Conservation (phyloP, 2,797 vertebrate genomes). For the Nyctalus aviator region DNA sequence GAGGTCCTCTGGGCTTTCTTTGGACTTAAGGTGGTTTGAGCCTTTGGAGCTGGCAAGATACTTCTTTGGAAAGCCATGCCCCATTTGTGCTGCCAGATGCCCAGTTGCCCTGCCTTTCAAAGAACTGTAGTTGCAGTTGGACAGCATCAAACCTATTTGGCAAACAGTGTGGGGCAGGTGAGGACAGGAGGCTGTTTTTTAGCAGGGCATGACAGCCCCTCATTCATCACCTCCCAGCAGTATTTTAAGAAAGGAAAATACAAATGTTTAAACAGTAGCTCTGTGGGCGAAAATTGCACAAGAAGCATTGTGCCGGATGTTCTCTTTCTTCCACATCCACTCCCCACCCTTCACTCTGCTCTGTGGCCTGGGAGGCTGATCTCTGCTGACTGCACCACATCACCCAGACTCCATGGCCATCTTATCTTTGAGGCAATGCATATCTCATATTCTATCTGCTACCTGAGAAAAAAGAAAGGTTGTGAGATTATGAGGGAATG, state of each 20-base stretch:
- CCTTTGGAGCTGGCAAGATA: neutral
- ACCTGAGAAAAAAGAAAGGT: neutral
- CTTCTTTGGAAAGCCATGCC: neutral
- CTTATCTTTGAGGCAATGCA: neutral
- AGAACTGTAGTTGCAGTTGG: neutral
- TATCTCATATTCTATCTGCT: neutral
- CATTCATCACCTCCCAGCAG: neutral
- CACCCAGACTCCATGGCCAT: neutral
- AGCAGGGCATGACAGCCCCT: neutral
- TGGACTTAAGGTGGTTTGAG: neutral
- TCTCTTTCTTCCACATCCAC: neutral
- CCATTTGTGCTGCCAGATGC: neutral
- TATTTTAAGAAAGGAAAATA: conserved; percentile 28
- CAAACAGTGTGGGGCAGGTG: neutral
- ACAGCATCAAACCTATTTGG: neutral
- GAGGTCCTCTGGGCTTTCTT: neutral
- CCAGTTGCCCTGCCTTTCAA: neutral
- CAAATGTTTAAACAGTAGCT: neutral
- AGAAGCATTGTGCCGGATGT: neutral
- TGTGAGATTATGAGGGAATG: neutral
- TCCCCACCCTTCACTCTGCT: neutral
- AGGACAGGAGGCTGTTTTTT: neutral
- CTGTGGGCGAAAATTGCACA: neutral
- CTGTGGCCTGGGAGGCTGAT: neutral
- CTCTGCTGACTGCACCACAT: neutral